Evolutionary conservation across 2,797 vertebrate species (phyloP).

Genomic region (Rhinoraja longicauda): DNA sequence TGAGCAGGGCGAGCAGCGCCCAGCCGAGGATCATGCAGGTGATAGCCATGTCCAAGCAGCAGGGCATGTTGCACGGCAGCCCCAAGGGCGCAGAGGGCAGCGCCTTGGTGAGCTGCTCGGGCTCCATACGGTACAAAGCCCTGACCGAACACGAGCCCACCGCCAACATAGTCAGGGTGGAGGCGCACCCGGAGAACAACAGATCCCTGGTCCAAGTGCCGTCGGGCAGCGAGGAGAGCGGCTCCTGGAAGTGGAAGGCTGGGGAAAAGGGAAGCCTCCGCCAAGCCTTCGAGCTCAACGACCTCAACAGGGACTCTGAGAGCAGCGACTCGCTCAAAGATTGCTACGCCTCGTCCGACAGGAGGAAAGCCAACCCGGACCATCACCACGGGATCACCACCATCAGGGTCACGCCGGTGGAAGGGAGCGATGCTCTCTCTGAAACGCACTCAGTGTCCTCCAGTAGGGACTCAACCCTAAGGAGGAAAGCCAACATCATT

Average conservation of each 20-base stretch:
- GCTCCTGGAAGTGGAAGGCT: conserved; percentile 93
- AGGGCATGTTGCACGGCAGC: conserved; percentile 84
- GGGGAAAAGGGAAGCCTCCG: conserved; percentile 75
- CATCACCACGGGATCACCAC: conserved; percentile 79
- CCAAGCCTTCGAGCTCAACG: conserved; percentile 89
- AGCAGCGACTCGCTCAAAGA: conserved; percentile 80
- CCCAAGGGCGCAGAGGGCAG: conserved; percentile 84
- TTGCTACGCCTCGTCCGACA: conserved; percentile 72
- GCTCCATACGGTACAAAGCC: conserved; percentile 74
- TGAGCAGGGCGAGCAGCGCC: conserved; percentile 71
- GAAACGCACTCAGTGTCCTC: conserved; percentile 81
- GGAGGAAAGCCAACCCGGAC: conserved; percentile 75
- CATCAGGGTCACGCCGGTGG: conserved; percentile 86
- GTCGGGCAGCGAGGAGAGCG: conserved; percentile 76
- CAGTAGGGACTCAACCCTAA: conserved; percentile 82
- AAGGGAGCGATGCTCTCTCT: conserved; percentile 70
- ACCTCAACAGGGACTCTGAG: conserved; percentile 85
- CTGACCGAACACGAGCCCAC: conserved; percentile 75
- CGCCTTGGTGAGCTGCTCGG: conserved; percentile 71
- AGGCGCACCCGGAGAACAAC: conserved; percentile 87
- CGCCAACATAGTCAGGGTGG: conserved; percentile 80
- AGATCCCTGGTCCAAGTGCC: conserved; percentile 81
- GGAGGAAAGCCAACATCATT: conserved; percentile 85
- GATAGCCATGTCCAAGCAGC: conserved; percentile 94
- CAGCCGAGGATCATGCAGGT: conserved; percentile 93